Evolutionary conservation across 2,113 vertebrate species (phyloP), one percentile per base, ranked within the genome.

Genomic region (Melierax canorus): DNA sequence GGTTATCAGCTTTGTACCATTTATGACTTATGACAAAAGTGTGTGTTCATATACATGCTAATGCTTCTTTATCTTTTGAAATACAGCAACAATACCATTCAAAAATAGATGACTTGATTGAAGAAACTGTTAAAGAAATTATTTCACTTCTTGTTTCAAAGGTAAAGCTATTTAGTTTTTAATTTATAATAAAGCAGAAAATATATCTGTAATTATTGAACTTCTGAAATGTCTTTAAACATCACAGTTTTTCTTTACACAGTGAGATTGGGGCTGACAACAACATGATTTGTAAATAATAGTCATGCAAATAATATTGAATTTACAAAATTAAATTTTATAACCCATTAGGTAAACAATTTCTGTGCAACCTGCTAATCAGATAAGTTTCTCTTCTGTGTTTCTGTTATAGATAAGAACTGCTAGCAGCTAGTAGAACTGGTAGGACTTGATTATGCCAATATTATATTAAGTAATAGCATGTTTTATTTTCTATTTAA

Each of bases 31-130:
- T 16, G 91, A 92, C 81, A 96, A 96, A 98, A 97, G 91, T 95
- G 80, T 96, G 82, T 97, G 91, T 96, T 95, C 46, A 22, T 91
- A 83, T 91, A 53, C 80, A 85, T 94, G 82, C 93, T 98, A 98
- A 96, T 97, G 69, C 50, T 91, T 93, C 77, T 98, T 96, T 96
- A 45, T 98, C 92, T 97, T 96, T 98, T 97, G 53, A 94, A 97
- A 93, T 90, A 64, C 98, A 99, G 99, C 99, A 99, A 97, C 99
- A 99, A 95, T 99, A 99, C 98, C 99, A 99, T 97, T 99, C 99
- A 68, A 99, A 99, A 98, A 99, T 99, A 96, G 99, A 99, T 89
- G 99, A 99, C 88, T 98, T 99, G 98, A 98, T 99, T 93, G 99
- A 99, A 89, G 99, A 99, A 92, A 98, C 99, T 34, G 98, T 99